A percentile compares a stretch with the other conserved stretches of the same genome.
These are phyloP conservation scores for Oscheius myriophilus DNA, from an alignment of 2,888 invertebrate species.

Conservation along the genomic window DNA sequence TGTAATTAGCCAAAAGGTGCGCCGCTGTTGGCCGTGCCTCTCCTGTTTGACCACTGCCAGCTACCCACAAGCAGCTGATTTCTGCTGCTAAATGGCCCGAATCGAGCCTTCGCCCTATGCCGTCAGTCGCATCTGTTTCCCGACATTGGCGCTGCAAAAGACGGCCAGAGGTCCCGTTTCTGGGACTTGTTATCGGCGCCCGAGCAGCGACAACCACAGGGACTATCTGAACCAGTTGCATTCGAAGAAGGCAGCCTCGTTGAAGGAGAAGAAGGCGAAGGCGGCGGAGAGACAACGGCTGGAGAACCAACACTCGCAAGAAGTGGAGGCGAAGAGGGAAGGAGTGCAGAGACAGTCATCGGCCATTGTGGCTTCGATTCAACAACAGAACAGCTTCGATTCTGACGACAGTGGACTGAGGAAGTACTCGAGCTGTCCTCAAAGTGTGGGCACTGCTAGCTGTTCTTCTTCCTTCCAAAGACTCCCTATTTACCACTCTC, in stretches of 20 bases:
- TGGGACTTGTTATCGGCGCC: slow-evolving; percentile 1
- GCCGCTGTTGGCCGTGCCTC: slow-evolving; percentile 9
- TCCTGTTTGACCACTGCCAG: slow-evolving; percentile 22
- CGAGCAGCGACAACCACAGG: slow-evolving; percentile 51
- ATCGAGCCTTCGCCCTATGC: slow-evolving; percentile 46
- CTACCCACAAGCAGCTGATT: slow-evolving; percentile 20
- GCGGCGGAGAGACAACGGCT: slow-evolving; percentile 31
- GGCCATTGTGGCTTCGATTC: slow-evolving; percentile 7
- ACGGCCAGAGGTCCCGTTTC: slow-evolving; percentile 16
- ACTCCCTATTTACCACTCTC: slow-evolving; percentile 22
- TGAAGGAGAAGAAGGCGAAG: slow-evolving; percentile 42
- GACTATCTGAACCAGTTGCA: slow-evolving; percentile 56
- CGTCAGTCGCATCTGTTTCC: slow-evolving; percentile 47
- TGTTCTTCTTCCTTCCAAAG: slow-evolving; percentile 23
- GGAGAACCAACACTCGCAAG: slow-evolving; percentile 15
- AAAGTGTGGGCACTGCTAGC: slow-evolving; percentile 12
- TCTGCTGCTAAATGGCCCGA: slow-evolving; percentile 26
- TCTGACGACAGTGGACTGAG: slow-evolving; percentile 20
- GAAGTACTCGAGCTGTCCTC: slow-evolving; percentile 22
- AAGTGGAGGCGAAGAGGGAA: background rate
- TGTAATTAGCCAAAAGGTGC: slow-evolving; percentile 28
- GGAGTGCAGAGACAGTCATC: slow-evolving; percentile 1
- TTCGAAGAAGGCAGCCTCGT: slow-evolving; percentile 49
- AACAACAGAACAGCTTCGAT: slow-evolving; percentile 29
- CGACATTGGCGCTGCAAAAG: slow-evolving; percentile 51